These are phyloP conservation scores for Nothura maculosa DNA, from an alignment of 2,797 vertebrate species.

Conservation along the genomic window DNA sequence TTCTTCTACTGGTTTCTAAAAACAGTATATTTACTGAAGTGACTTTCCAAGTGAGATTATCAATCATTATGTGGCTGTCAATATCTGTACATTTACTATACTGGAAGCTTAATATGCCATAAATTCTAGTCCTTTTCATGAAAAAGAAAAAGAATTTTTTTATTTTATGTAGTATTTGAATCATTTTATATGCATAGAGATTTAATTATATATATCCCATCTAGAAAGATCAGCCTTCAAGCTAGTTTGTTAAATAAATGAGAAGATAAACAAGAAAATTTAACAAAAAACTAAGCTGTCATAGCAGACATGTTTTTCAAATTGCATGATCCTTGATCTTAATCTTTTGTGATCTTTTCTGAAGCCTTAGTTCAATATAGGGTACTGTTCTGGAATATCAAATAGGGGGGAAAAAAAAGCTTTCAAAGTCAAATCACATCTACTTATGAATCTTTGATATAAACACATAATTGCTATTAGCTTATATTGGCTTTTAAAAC, in stretches of 20 bases:
- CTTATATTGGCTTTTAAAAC: background rate
- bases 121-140: background rate
- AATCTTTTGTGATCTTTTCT: background rate
- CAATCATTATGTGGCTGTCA: background rate
- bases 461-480: background rate
- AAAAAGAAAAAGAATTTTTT: background rate
- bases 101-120: background rate
- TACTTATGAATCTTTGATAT: background rate
- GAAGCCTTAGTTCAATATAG: background rate
- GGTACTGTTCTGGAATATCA: background rate
- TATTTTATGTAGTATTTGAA: background rate
- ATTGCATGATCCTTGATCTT: background rate
- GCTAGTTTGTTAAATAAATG: background rate
- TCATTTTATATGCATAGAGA: background rate
- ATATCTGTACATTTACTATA: background rate
- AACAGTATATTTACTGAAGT: background rate
- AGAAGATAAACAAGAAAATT: background rate
- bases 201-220: background rate
- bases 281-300: background rate
- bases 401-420: background rate
- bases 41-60: background rate
- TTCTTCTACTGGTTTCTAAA: background rate
- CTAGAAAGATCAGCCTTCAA: background rate
- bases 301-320: background rate
- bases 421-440: background rate